phyloP scores from a whole-genome alignment of 2,113 vertebrate genomes.

The Nasalis larvatus region DNA sequence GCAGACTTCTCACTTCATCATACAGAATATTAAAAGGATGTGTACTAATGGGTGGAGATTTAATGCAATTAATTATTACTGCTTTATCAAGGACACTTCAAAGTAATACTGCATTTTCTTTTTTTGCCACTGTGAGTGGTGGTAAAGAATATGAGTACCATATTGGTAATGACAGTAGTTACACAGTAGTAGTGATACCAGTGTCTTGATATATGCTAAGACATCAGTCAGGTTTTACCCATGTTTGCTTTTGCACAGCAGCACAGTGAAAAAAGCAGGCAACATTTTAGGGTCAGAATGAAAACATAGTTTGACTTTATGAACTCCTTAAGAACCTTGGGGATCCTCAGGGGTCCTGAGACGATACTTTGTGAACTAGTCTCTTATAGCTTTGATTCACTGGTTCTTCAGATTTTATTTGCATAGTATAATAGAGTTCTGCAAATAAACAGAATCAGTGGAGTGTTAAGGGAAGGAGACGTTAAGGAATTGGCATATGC shows the following conservation, averaged over 20 bases:
- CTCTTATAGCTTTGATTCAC: not conserved
- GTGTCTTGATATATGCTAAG: not conserved
- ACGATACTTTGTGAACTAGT: not conserved
- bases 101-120: not conserved
- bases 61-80: not conserved
- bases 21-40: not conserved
- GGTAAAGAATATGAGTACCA: not conserved
- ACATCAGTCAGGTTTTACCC: not conserved
- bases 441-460: not conserved
- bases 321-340: not conserved
- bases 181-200: not conserved
- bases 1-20: not conserved
- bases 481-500: not conserved
- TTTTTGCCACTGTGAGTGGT: not conserved
- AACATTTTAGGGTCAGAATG: not conserved
- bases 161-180: not conserved
- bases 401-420: not conserved
- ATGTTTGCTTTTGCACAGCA: not conserved
- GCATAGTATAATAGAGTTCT: not conserved
- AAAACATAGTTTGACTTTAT: not conserved
- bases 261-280: not conserved
- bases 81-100: not conserved
- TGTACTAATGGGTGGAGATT: not conserved
- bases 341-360: not conserved
- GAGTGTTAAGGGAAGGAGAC: no score